A percentile compares a stretch with the other conserved stretches of the same genome.
These are phyloP conservation scores for Gymnopithys bicolor DNA, from an alignment of 2,797 vertebrate genomes.

Conservation along the genomic window DNA sequence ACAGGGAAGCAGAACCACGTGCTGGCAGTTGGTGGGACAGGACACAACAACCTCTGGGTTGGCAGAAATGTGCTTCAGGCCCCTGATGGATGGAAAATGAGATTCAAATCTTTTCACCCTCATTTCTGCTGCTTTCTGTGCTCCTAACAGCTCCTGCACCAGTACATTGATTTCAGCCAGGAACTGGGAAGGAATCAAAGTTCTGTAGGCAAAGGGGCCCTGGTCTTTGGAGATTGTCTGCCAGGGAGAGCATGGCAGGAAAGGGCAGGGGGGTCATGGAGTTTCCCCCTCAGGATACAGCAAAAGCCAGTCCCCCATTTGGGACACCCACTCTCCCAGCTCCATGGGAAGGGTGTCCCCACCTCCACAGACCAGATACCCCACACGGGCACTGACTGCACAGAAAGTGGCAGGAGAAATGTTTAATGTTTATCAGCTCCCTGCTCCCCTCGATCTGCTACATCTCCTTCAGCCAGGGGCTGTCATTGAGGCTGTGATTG, in stretches of 20 bases:
- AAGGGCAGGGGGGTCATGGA: accelerated
- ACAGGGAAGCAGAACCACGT: background rate
- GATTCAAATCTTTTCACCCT: background rate
- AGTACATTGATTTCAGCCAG: accelerated
- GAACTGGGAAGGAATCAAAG: background rate
- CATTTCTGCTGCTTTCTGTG: background rate
- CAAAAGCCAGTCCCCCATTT: background rate
- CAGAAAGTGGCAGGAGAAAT: background rate
- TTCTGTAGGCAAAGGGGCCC: background rate
- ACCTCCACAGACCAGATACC: background rate
- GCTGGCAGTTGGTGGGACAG: background rate
- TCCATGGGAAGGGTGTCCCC: background rate
- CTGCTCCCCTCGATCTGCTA: background rate
- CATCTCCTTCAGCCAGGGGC: background rate
- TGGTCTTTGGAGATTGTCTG: background rate
- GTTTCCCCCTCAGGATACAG: background rate
- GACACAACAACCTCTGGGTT: background rate
- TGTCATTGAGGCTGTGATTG: background rate
- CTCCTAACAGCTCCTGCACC: background rate
- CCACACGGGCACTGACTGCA: background rate
- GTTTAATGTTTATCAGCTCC: background rate
- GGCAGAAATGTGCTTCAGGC: accelerated
- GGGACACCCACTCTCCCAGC: background rate
- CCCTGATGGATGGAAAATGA: background rate
- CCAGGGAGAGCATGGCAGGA: background rate